Conservation (phyloP, 2,113 vertebrate species). For the Mirza zaza region DNA sequence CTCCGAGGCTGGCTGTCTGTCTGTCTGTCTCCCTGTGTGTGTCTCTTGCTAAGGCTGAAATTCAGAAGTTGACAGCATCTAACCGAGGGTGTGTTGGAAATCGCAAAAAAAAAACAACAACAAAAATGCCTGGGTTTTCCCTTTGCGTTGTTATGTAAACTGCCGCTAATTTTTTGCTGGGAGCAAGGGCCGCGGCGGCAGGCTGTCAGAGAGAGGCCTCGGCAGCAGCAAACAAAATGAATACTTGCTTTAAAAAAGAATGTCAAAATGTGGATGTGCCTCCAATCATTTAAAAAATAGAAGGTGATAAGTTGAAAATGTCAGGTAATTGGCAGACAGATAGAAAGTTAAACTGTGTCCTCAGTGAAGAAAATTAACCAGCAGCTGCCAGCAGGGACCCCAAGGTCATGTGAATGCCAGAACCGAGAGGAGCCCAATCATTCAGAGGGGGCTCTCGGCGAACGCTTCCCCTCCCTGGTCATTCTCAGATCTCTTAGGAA, state of each 20-base stretch:
- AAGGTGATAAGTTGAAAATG: conserved; percentile 91
- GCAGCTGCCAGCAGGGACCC: conserved; percentile 88
- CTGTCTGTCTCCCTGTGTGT: fast-evolving
- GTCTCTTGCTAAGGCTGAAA: neutral
- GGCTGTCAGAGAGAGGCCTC: conserved; percentile 66
- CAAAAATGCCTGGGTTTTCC: neutral
- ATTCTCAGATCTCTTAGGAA: conserved; percentile 87
- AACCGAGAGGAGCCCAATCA: conserved; percentile 94
- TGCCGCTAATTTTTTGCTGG: conserved; percentile 75
- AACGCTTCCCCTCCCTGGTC: conserved; percentile 88
- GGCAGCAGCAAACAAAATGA: conserved; percentile 71
- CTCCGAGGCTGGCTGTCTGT: neutral
- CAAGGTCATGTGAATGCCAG: conserved; percentile 96
- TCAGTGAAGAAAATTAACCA: conserved; percentile 92
- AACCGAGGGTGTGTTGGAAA: conserved; percentile 9
- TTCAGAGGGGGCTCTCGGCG: conserved; percentile 90
- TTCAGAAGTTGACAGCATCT: neutral
- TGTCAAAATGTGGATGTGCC: conserved; percentile 88
- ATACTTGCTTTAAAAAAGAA: conserved; percentile 82
- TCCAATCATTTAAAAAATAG: conserved; percentile 90
- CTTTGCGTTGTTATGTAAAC: conserved; percentile 21
- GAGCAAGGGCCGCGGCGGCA: neutral
- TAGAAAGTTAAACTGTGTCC: conserved; percentile 92
- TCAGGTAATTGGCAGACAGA: conserved; percentile 92
- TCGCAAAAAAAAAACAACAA: neutral